These are phyloP conservation scores for Solenopsis fugax DNA, from an alignment of 1,140 invertebrate species.

Conservation along the genomic window DNA sequence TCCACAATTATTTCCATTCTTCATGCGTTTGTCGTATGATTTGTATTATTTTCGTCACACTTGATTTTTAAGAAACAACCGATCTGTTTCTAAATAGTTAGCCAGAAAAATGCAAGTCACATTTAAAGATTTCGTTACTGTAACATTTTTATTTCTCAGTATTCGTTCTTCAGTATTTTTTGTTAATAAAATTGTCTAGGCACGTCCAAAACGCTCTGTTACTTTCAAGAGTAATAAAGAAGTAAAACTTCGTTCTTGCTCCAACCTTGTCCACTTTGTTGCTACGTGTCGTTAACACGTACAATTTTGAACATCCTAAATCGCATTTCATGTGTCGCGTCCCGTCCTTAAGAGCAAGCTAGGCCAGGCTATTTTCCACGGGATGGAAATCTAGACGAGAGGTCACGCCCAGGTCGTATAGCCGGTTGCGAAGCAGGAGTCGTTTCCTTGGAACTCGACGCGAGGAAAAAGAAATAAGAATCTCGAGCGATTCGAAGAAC, in stretches of 20 bases:
- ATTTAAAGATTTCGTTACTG: background rate
- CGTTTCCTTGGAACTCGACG: conserved; percentile 49
- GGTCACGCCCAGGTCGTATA: conserved; percentile 47
- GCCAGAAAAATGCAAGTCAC: background rate
- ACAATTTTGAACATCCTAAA: conserved; percentile 1
- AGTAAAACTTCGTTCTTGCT: conserved; percentile 65
- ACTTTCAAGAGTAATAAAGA: background rate
- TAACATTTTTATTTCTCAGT: background rate
- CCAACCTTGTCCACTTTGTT: conserved; percentile 60
- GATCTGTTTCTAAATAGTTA: background rate
- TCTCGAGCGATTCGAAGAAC: conserved; percentile 79
- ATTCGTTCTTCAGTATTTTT: background rate
- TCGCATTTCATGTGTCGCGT: conserved; percentile 27
- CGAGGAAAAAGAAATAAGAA: conserved; percentile 60
- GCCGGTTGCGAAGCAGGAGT: conserved; percentile 57
- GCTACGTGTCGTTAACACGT: conserved; percentile 20
- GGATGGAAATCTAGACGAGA: conserved; percentile 51
- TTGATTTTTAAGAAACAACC: background rate
- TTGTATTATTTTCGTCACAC: background rate
- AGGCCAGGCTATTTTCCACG: conserved; percentile 33
- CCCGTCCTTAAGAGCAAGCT: background rate
- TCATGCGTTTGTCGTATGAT: background rate
- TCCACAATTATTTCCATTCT: background rate
- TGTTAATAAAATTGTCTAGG: background rate
- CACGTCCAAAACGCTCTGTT: background rate